Evolutionary conservation across 2,888 invertebrate species (phyloP), one percentile per base, ranked within the genome.

Genomic region (Drosophila basisetae): DNA sequence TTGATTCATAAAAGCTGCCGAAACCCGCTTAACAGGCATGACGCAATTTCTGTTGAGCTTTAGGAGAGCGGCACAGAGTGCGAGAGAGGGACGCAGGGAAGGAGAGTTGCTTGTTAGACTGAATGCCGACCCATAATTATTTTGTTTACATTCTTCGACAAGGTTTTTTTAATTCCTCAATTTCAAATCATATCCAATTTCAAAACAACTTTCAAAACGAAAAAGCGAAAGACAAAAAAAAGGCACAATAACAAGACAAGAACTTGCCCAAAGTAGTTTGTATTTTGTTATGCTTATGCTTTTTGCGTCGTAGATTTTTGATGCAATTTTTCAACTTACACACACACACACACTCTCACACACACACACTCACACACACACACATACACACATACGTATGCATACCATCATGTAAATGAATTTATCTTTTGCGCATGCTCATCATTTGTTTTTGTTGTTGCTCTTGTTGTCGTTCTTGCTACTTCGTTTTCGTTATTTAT

Each of bases 181-280:
- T 39, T 65, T 39, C 25, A 31, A 50, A 70, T 39, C 35, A 71
- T 71, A 80, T 80, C 78, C 52, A 72, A 84, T 82, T 86, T 78
- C 84, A 82, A 84, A 80, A 70, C 80, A 84, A 82, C 71, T 73
- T 68, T 64, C 56, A 76, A 74, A 69, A 68, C 53, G 60, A 79
- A 70, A 69, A 73, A 69, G 67, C 56, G 66, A 79, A 68, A 63
- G 37, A 72, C 49, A 61, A 58, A 60, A 33, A 64, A 64, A 31
- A 5, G 61, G 25, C 4, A 6, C 11, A 56, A 65, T 49, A 37
- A 56, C 47, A 67, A 68, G 52, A 41, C 55, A 71, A 70, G 72
- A 84, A 80, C 63, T 76, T 80, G 56, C 68, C 58, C 39, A 56
- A 80, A 80, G 87, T 76, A 73, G 78, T 87, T 87, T 82, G 76